Base-by-base conservation (phyloP, 2,888 invertebrate species). In the Atrina japonica region DNA sequence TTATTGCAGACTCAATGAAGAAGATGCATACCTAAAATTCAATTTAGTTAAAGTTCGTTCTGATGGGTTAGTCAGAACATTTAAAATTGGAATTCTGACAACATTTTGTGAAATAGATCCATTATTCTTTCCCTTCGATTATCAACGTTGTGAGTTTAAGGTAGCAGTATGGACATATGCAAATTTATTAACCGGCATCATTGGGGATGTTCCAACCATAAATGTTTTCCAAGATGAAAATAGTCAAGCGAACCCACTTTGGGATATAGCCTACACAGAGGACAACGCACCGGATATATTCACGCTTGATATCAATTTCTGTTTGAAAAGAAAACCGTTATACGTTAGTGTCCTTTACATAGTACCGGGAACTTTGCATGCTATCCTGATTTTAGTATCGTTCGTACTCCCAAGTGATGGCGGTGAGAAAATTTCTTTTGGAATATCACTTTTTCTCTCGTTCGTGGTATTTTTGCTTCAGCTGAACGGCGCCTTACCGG, bases 391-490 rank as follows among this genome's bases (percentile, higher is more conserved):
- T 21, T 35, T 56, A 9, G 14, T 56, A 23, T 56, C 56, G 6
- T 56, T 40, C 21, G 9, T 56, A 1, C n/a, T 56, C 40, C 56
- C 56, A 7, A 56, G 40, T 56, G 56, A 56, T 35, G 56, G 23
- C 16, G 56, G 56, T 5, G 56, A 56, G 21, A 56, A 56, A 56
- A 56, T 56, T 40, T 56, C 56, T 35, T 41, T 56, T 21, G 56
- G 56, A 35, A 40, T 56, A 40, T 56, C 56, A 35, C 40, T 56
- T 11, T 56, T 56, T 21, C 40, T 56, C 16, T 56, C 56, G 23
- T 56, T 56, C 21, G 40, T 56, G 30, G 56, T 56, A 3, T 56
- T 35, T 16, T 14, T 56, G 56, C 40, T 56, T 35, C 56, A 56
- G 40, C 40, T 56, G 29, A 56, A 40, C 21, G 56, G 40, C 5